Conservation (phyloP, 1,140 invertebrate genomes). For the Trichogramma pretiosum region DNA sequence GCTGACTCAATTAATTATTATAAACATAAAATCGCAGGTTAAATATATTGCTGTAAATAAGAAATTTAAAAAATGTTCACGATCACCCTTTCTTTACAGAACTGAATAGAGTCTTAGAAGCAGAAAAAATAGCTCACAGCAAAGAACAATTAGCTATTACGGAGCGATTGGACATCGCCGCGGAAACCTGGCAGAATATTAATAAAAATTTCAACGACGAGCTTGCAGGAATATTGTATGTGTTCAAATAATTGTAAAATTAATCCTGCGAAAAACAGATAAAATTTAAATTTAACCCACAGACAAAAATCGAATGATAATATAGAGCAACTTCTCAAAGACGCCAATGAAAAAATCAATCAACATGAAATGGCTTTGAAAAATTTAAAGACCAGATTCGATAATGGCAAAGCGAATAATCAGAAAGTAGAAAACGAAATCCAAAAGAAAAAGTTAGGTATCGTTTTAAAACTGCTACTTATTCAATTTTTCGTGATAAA, state of each 20-base stretch:
- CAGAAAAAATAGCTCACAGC: constrained; percentile 19
- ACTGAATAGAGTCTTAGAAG: constrained; percentile 10
- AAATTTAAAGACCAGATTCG: constrained; percentile 16
- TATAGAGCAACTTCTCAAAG: background rate
- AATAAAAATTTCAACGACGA: constrained; percentile 2
- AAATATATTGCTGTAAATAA: too few relatives aligned
- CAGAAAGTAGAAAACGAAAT: constrained; percentile 19
- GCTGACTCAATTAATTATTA: constrained; percentile 6
- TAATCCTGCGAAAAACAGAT: background rate
- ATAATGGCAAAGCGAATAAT: constrained; percentile 12
- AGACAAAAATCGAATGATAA: constrained; percentile 5
- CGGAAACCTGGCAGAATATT: constrained; percentile 1
- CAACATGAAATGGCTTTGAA: constrained; percentile 6
- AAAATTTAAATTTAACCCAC: background rate
- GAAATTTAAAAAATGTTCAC: too few relatives aligned
- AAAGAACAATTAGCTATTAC: too few relatives aligned
- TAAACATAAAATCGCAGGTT: constrained; percentile 14
- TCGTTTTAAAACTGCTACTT: too few relatives aligned
- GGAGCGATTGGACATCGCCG: too few relatives aligned
- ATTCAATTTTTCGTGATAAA: too few relatives aligned
- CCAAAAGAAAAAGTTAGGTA: constrained; percentile 21
- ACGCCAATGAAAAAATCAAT: constrained; percentile 1
- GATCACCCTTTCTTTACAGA: too few relatives aligned
- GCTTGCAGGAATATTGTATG: background rate
- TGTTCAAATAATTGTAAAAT: background rate